Percentiles rank a stretch among this genome's conserved stretches.
Conservation (phyloP, 1,140 invertebrate species). For the Episyrphus balteatus region DNA sequence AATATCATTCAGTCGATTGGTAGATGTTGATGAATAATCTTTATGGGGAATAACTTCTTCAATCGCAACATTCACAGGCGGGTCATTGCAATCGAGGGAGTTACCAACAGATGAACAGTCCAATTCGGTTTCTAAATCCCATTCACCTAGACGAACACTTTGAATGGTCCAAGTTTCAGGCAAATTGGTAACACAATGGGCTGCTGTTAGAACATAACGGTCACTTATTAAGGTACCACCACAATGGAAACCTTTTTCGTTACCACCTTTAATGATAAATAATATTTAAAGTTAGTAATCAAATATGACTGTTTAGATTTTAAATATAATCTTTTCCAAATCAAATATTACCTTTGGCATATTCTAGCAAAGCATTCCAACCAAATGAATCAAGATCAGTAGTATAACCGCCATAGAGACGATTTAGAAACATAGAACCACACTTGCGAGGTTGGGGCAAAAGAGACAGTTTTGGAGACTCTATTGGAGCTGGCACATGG, state of each 20-base stretch:
- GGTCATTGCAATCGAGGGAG: slow-evolving; percentile 37
- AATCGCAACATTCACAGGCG: slow-evolving; percentile 42
- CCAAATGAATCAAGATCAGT: slow-evolving; percentile 53
- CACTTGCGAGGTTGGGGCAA: slow-evolving; percentile 19
- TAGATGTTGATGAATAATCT: slow-evolving; percentile 42
- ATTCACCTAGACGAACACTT: slow-evolving; percentile 50
- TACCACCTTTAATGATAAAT: slow-evolving; percentile 10
- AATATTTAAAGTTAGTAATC: neutral
- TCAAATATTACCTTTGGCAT: slow-evolving; percentile 28
- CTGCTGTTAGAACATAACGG: slow-evolving; percentile 53
- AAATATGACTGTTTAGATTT: neutral
- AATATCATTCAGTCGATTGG: slow-evolving; percentile 52
- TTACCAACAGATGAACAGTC: slow-evolving; percentile 42
- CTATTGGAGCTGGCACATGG: too few relatives aligned
- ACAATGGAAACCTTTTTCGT: slow-evolving; percentile 41
- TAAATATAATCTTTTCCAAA: neutral
- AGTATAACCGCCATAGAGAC: slow-evolving; percentile 48
- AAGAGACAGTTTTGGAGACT: neutral
- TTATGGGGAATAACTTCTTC: slow-evolving; percentile 50
- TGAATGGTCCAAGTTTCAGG: slow-evolving; percentile 20
- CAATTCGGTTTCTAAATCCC: slow-evolving; percentile 41
- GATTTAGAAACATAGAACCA: slow-evolving; percentile 36
- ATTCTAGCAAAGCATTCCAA: slow-evolving; percentile 51
- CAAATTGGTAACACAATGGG: slow-evolving; percentile 59
- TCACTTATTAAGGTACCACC: slow-evolving; percentile 57